A percentile compares a stretch with the other conserved stretches of the same genome.
These are phyloP conservation scores for Anorthoa munda DNA, from an alignment of 2,888 invertebrate genomes.

Conservation along the genomic window DNA sequence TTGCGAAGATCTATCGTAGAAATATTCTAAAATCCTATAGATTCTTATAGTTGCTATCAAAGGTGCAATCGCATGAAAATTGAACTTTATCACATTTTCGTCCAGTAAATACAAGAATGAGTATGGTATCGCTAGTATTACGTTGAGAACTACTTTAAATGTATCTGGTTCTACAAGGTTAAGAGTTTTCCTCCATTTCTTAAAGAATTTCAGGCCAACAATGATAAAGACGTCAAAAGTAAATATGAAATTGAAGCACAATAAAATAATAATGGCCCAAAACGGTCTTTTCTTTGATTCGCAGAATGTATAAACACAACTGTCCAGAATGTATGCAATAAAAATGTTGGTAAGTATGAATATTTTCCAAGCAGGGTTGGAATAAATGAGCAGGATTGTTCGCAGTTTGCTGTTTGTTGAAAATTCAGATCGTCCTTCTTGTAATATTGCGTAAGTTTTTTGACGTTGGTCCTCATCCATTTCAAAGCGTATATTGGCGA, in stretches of 20 bases:
- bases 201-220: slow-evolving; percentile 84
- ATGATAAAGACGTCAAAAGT: slow-evolving; percentile 81
- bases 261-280: slow-evolving; percentile 77
- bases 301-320: slow-evolving; percentile 84
- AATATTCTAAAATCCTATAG: slow-evolving; percentile 85
- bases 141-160: slow-evolving; percentile 78
- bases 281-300: slow-evolving; percentile 73
- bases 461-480: slow-evolving; percentile 74
- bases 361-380: slow-evolving; percentile 82
- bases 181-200: slow-evolving; percentile 86
- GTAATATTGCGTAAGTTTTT: slow-evolving; percentile 84
- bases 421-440: slow-evolving; percentile 83
- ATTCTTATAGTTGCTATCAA: slow-evolving; percentile 82
- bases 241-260: slow-evolving; percentile 81
- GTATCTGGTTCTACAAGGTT: slow-evolving; percentile 86
- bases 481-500: slow-evolving; percentile 70
- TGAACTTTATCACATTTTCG: slow-evolving; percentile 67
- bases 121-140: slow-evolving; percentile 82
- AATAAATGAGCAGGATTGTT: slow-evolving; percentile 82
- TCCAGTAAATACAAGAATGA: slow-evolving; percentile 80
- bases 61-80: slow-evolving; percentile 82
- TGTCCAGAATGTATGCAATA: slow-evolving; percentile 82
- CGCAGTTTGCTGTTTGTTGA: slow-evolving; percentile 78
- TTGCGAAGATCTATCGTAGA: slow-evolving; percentile 84
- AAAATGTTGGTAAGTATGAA: slow-evolving; percentile 81